Percentiles rank a stretch among this genome's conserved stretches.
These are phyloP conservation scores for Ageneiosus marmoratus DNA, from an alignment of 2,113 vertebrate genomes.

Conservation along the genomic window DNA sequence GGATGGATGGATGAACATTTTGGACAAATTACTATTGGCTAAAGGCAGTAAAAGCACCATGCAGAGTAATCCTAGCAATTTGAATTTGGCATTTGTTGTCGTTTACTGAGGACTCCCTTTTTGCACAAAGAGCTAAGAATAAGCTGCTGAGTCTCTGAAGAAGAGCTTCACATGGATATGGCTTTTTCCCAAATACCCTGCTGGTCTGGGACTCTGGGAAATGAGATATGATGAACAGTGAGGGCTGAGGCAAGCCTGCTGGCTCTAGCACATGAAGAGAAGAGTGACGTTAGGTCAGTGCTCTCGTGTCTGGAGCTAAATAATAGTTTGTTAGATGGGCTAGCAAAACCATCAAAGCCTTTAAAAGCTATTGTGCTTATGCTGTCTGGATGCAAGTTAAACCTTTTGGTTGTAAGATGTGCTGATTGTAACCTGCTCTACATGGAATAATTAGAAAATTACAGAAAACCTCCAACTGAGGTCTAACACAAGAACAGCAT, in stretches of 20 bases:
- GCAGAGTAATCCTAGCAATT: background rate
- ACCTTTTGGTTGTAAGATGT: background rate
- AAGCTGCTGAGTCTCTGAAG: constrained; percentile 37
- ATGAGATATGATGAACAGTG: constrained; percentile 33
- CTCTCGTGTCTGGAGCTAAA: background rate
- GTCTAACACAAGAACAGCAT: background rate
- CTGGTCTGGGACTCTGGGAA: constrained; percentile 26
- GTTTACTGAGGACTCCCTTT: constrained; percentile 30
- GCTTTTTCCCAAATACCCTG: background rate
- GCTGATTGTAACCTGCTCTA: background rate
- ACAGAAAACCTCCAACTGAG: background rate
- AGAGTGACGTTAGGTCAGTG: constrained; percentile 18
- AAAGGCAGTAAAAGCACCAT: background rate
- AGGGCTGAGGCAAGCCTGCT: constrained; percentile 16
- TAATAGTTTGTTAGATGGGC: background rate
- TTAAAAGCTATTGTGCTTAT: background rate
- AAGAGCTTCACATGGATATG: constrained; percentile 34
- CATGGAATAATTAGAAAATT: background rate
- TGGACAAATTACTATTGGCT: background rate
- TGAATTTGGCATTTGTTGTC: constrained; percentile 18
- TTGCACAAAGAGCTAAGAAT: constrained; percentile 53
- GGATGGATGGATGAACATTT: background rate
- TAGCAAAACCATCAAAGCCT: constrained; percentile 14
- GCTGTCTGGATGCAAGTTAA: background rate
- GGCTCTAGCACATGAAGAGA: constrained; percentile 10